These are phyloP conservation scores for Trichonephila inaurata DNA, from an alignment of 1,140 invertebrate species.

Conservation along the genomic window DNA sequence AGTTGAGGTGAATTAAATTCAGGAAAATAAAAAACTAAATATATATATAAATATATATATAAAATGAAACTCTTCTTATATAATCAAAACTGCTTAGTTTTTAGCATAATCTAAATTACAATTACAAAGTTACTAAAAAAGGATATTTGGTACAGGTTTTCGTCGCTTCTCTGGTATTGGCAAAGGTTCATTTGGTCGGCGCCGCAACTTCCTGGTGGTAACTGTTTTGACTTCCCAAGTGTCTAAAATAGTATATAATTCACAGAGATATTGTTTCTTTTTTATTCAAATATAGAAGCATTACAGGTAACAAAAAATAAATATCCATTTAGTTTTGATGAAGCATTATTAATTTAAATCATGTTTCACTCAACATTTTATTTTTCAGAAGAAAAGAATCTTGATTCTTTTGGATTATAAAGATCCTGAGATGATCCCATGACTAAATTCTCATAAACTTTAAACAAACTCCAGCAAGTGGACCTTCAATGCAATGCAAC, in stretches of 20 bases:
- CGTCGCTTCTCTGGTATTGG: slow-evolving; percentile 86
- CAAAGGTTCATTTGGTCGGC: slow-evolving; percentile 95
- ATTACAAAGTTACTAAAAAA: slow-evolving; percentile 11
- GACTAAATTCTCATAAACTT: no score
- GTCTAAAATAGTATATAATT: slow-evolving; percentile 66
- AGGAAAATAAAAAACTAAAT: slow-evolving; percentile 17
- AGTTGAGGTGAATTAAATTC: slow-evolving; percentile 84
- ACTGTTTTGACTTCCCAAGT: slow-evolving; percentile 83
- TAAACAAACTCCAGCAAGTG: no score
- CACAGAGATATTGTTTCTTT: neutral
- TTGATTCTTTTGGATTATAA: no score
- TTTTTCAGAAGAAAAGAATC: neutral
- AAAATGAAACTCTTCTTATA: neutral
- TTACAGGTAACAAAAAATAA: neutral
- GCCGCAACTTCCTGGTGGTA: slow-evolving; percentile 91
- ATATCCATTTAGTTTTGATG: neutral
- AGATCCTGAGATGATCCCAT: no score
- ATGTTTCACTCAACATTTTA: neutral
- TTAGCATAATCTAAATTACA: neutral
- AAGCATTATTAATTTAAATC: neutral
- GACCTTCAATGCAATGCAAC: no score
- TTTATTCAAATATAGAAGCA: neutral
- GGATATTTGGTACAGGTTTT: slow-evolving; percentile 85
- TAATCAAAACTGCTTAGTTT: neutral
- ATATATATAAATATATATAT: neutral